These are phyloP conservation scores for Hirundo rustica DNA, from an alignment of 2,797 vertebrate species.

Conservation along the genomic window DNA sequence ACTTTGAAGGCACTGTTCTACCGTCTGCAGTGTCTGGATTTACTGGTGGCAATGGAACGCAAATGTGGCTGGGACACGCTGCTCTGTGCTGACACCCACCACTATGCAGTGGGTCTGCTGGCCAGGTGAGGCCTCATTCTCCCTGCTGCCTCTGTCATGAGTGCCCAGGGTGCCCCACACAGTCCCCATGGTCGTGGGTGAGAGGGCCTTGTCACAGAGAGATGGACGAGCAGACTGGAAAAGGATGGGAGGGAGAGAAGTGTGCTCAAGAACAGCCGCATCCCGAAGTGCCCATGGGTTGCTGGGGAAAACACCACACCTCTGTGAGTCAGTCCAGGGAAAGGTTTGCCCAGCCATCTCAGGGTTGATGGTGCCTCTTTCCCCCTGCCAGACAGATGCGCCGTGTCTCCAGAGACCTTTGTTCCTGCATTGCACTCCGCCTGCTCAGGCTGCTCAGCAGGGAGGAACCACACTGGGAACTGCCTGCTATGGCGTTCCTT, in stretches of 20 bases:
- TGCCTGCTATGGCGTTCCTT: rapidly evolving
- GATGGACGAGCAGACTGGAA: neutral
- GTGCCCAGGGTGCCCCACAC: rapidly evolving
- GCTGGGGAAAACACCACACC: neutral
- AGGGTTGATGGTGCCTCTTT: rapidly evolving
- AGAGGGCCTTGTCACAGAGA: neutral
- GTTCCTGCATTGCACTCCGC: neutral
- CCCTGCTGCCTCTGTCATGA: rapidly evolving
- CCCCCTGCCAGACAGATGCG: neutral
- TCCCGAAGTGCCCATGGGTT: rapidly evolving
- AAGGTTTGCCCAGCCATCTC: rapidly evolving
- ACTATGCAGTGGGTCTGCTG: neutral
- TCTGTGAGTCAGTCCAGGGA: neutral
- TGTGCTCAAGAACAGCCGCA: rapidly evolving
- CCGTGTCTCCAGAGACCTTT: neutral
- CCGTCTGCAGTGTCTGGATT: neutral
- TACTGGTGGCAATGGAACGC: neutral
- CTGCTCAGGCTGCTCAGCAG: neutral
- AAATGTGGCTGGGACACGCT: neutral
- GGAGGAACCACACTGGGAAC: neutral
- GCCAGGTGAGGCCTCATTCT: neutral
- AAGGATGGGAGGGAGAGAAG: neutral
- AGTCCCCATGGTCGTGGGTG: rapidly evolving
- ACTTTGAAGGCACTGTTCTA: neutral
- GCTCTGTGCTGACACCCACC: neutral